A percentile compares a stretch with the other conserved stretches of the same genome.
phyloP scores from a whole-genome alignment of 2,113 vertebrate species.

The Potamarius usumacintae region DNA sequence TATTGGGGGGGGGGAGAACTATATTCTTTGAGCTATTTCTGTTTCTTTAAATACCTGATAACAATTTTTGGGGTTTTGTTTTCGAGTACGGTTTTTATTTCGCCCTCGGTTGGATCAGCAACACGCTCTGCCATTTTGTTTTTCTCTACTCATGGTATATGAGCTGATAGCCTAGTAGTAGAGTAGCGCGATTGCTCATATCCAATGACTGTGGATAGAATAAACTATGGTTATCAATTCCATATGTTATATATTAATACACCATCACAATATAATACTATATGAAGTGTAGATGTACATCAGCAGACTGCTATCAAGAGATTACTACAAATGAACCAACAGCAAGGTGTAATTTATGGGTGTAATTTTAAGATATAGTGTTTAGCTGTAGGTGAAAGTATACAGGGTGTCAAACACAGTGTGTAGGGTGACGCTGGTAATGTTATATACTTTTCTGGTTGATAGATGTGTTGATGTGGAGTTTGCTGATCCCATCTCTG shows the following conservation, averaged over 20 bases:
- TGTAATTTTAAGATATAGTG: neutral
- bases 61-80: no score
- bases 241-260: neutral
- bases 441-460: conserved; percentile 83
- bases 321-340: neutral
- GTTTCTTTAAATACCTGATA: no score
- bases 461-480: conserved; percentile 89
- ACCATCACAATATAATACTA: neutral
- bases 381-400: neutral
- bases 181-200: no score
- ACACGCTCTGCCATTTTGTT: no score
- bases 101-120: no score
- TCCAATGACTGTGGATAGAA: no score
- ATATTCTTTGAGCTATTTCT: no score
- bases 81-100: no score
- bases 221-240: neutral
- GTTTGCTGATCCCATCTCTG: conserved; percentile 95
- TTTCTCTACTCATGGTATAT: no score
- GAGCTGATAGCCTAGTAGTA: no score
- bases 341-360: neutral
- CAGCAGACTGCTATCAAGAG: neutral
- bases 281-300: neutral
- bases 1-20: no score
- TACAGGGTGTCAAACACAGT: neutral
- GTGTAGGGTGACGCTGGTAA: neutral